phyloP scores from a whole-genome alignment of 2,888 invertebrate species.

The Phyto melanocephala region DNA sequence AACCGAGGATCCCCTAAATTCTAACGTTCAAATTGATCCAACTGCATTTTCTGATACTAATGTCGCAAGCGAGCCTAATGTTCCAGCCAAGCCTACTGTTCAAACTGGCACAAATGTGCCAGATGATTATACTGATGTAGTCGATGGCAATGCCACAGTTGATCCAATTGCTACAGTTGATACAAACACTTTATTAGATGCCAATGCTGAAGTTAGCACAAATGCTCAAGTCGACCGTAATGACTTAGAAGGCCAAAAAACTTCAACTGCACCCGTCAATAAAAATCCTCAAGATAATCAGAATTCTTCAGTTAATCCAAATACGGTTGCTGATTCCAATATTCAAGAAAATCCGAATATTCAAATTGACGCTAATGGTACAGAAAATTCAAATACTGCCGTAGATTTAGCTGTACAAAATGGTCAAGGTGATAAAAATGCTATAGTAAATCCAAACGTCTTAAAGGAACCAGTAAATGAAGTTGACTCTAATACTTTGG shows the following conservation, averaged over 20 bases:
- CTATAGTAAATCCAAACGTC: not conserved
- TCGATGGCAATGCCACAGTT: conserved; percentile 51
- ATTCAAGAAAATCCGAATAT: not conserved
- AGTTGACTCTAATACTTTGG: conserved; percentile 7
- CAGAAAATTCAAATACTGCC: not conserved
- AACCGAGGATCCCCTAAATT: conserved; percentile 6
- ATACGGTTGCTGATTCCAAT: too few relatives aligned
- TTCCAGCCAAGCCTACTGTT: conserved; percentile 39
- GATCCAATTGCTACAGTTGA: conserved; percentile 39
- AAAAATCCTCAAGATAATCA: conserved; percentile 34
- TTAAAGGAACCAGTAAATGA: too few relatives aligned
- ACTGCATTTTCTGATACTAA: conserved; percentile 40
- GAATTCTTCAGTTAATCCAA: conserved; percentile 8
- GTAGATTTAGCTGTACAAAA: conserved; percentile 24
- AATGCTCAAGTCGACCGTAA: conserved; percentile 50
- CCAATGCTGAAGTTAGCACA: conserved; percentile 35
- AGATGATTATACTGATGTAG: conserved; percentile 39
- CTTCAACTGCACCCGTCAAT: conserved; percentile 46
- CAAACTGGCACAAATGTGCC: conserved; percentile 51
- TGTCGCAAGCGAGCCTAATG: conserved; percentile 39
- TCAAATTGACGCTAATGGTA: not conserved
- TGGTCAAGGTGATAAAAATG: conserved; percentile 42
- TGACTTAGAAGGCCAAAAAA: conserved; percentile 43
- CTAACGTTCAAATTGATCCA: not conserved
- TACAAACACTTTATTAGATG: conserved; percentile 41